phyloP scores from a whole-genome alignment of 2,113 vertebrate genomes.

The Oreocharis arfaki region DNA sequence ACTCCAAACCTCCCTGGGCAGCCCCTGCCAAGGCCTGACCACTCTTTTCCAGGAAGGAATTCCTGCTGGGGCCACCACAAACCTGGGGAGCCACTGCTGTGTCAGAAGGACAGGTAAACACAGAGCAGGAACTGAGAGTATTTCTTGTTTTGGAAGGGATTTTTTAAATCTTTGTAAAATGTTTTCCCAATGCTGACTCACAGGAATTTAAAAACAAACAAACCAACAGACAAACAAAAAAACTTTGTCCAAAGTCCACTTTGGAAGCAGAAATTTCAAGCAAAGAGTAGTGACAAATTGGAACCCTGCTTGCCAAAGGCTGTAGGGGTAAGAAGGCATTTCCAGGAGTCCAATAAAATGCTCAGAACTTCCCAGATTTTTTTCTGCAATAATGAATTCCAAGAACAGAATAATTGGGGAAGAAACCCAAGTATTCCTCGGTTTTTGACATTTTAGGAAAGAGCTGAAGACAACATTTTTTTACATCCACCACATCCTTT shows the following conservation, averaged over 20 bases:
- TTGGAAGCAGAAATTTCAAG: neutral
- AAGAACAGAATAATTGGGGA: slow-evolving; percentile 18
- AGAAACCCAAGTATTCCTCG: neutral
- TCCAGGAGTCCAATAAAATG: neutral
- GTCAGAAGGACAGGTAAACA: accelerated
- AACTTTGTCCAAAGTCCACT: neutral
- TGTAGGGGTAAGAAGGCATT: neutral
- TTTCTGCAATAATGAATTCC: neutral
- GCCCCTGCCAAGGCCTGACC: neutral
- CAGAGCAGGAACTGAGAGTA: neutral
- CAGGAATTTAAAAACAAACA: neutral
- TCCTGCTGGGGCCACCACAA: neutral
- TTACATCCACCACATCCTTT: slow-evolving; percentile 25
- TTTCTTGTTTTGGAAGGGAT: neutral
- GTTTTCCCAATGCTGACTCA: neutral
- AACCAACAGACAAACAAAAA: neutral
- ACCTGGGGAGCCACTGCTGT: neutral
- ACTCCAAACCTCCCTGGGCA: neutral
- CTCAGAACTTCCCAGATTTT: neutral
- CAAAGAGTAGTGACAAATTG: neutral
- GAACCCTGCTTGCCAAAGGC: neutral
- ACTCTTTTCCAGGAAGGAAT: accelerated
- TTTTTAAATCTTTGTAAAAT: neutral
- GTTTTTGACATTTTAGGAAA: slow-evolving; percentile 41
- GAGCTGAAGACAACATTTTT: neutral